Evolutionary conservation across 2,113 vertebrate genomes (phyloP).

Genomic region (Megaceryle torquata): DNA sequence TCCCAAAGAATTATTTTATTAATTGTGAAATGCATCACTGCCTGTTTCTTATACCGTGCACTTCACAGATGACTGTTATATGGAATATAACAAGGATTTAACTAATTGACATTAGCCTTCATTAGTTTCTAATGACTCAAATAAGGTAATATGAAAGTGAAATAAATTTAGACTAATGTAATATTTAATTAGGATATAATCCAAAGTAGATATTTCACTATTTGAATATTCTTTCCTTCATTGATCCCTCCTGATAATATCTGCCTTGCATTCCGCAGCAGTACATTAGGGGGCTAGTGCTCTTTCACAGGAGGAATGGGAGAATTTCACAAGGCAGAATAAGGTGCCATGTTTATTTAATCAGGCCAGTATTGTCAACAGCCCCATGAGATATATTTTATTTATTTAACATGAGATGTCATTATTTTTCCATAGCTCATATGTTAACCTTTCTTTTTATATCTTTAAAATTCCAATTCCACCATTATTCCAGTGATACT

Average conservation of each 20-base stretch:
- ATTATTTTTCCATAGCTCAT: neutral
- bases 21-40: neutral
- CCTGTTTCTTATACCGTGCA: neutral
- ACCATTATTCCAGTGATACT: neutral
- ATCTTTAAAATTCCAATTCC: neutral
- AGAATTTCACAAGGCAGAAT: neutral
- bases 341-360: neutral
- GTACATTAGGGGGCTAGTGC: neutral
- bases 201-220: conserved; percentile 18
- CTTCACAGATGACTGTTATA: neutral
- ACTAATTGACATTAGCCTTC: conserved; percentile 45
- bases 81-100: conserved; percentile 34
- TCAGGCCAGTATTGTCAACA: neutral
- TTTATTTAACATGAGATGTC: neutral
- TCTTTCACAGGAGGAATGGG: neutral
- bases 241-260: neutral
- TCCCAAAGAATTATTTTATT: neutral
- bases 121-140: conserved; percentile 39
- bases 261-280: neutral
- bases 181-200: conserved; percentile 28
- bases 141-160: conserved; percentile 25
- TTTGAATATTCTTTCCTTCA: conserved; percentile 21
- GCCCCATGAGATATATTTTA: neutral
- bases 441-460: neutral
- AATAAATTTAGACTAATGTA: conserved; percentile 33